phyloP scores from a whole-genome alignment of 2,888 invertebrate genomes.

The Yponomeuta cagnagella region DNA sequence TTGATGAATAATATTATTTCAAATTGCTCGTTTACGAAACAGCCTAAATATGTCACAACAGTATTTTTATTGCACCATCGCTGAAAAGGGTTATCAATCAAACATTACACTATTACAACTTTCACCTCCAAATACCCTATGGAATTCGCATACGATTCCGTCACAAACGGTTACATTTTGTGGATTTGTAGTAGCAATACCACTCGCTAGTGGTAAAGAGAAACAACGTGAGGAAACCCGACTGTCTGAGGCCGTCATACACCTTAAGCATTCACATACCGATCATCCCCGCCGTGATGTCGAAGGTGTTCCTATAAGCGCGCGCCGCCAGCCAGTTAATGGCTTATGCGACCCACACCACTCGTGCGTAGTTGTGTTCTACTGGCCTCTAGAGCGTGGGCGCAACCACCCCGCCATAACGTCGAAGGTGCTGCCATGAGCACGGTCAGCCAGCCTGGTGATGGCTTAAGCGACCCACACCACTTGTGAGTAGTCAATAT shows the following conservation, averaged over 20 bases:
- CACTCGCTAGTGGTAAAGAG: too few relatives aligned
- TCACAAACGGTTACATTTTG: too few relatives aligned
- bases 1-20: too few relatives aligned
- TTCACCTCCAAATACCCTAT: neutral
- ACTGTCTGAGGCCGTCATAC: too few relatives aligned
- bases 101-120: neutral
- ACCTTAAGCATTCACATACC: constrained; percentile 25
- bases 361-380: too few relatives aligned
- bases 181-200: too few relatives aligned
- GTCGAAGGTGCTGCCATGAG: constrained; percentile 81
- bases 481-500: neutral
- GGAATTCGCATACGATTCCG: too few relatives aligned
- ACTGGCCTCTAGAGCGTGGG: constrained; percentile 28
- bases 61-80: neutral
- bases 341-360: too few relatives aligned
- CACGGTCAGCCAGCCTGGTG: too few relatives aligned
- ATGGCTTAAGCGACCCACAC: too few relatives aligned
- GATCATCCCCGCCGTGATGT: constrained; percentile 94
- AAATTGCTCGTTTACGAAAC: neutral
- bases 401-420: constrained; percentile 92
- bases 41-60: neutral
- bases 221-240: too few relatives aligned
- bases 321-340: too few relatives aligned
- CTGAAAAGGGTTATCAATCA: neutral
- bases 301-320: constrained; percentile 96